Percentiles rank a stretch among this genome's conserved stretches.
These are phyloP conservation scores for Cephus rjabovi DNA, from an alignment of 2,888 invertebrate species.

Conservation along the genomic window DNA sequence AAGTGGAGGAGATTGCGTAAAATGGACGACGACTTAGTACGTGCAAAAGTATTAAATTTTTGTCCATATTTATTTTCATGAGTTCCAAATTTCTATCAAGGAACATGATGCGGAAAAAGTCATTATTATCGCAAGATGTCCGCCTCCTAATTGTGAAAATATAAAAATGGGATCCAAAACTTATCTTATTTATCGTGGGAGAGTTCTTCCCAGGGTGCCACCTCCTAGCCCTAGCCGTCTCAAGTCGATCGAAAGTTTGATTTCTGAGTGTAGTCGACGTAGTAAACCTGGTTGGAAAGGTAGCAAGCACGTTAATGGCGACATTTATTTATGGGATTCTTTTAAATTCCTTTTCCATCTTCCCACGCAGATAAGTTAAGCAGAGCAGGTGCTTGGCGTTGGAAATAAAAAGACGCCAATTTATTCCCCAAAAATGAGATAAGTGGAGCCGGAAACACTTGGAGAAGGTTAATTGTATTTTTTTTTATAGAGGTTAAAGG, in stretches of 20 bases:
- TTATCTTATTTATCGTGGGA: constrained; percentile 51
- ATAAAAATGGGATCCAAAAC: constrained; percentile 55
- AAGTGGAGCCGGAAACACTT: background rate
- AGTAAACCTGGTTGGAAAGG: background rate
- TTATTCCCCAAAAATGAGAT: background rate
- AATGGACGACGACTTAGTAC: background rate
- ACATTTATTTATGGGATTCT: constrained; percentile 6
- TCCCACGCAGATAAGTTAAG: constrained; percentile 3
- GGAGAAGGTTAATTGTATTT: background rate
- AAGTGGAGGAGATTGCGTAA: constrained; percentile 14
- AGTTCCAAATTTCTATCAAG: background rate
- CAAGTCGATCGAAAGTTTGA: background rate
- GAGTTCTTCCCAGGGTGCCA: constrained; percentile 34
- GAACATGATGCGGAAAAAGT: constrained; percentile 30
- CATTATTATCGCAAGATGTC: constrained; percentile 51
- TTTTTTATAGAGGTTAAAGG: background rate
- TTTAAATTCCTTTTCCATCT: background rate
- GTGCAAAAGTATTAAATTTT: background rate
- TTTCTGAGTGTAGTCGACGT: background rate
- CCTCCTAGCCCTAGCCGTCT: constrained; percentile 4
- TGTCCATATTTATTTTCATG: background rate
- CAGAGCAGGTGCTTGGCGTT: background rate
- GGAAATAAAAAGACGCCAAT: background rate
- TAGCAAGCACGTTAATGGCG: background rate
- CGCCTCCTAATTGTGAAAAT: constrained; percentile 31